These are phyloP conservation scores for Bembecia ichneumoniformis DNA, from an alignment of 2,888 invertebrate genomes.

Conservation along the genomic window DNA sequence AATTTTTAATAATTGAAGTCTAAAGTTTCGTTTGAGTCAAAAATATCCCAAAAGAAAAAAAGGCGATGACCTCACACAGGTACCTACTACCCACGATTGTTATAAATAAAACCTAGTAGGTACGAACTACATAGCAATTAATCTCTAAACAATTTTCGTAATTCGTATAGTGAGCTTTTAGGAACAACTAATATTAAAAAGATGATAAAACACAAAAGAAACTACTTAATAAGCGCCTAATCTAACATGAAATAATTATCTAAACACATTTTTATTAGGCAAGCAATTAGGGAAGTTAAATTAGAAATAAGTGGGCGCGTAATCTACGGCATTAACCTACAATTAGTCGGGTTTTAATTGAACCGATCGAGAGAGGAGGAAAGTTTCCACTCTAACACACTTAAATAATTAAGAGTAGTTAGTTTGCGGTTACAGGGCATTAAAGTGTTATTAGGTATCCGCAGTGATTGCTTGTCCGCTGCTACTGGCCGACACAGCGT, in stretches of 20 bases:
- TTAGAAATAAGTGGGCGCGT: slow-evolving; percentile 30
- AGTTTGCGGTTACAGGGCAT: slow-evolving; percentile 40
- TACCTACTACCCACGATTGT: no score
- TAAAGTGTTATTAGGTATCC: slow-evolving; percentile 30
- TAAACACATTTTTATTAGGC: slow-evolving; percentile 19
- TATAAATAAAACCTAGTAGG: no score
- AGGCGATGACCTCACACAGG: no score
- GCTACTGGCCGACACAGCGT: neutral
- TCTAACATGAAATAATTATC: slow-evolving; percentile 8
- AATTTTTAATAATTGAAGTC: no score
- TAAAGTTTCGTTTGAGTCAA: no score
- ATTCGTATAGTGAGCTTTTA: no score
- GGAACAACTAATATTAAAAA: no score
- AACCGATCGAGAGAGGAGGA: slow-evolving; percentile 31
- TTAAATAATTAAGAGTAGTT: slow-evolving; percentile 56
- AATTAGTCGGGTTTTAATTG: slow-evolving; percentile 48
- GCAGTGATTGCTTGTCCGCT: slow-evolving; percentile 17
- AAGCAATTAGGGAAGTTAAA: slow-evolving; percentile 20
- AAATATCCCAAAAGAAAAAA: no score
- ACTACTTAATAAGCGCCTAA: slow-evolving; percentile 7
- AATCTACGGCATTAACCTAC: slow-evolving; percentile 42
- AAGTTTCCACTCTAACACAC: slow-evolving; percentile 44
- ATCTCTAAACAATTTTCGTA: no score
- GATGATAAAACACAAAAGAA: slow-evolving; percentile 10
- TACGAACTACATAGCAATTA: no score